Conservation (phyloP, 2,113 vertebrate genomes). For the Arenaria interpres region DNA sequence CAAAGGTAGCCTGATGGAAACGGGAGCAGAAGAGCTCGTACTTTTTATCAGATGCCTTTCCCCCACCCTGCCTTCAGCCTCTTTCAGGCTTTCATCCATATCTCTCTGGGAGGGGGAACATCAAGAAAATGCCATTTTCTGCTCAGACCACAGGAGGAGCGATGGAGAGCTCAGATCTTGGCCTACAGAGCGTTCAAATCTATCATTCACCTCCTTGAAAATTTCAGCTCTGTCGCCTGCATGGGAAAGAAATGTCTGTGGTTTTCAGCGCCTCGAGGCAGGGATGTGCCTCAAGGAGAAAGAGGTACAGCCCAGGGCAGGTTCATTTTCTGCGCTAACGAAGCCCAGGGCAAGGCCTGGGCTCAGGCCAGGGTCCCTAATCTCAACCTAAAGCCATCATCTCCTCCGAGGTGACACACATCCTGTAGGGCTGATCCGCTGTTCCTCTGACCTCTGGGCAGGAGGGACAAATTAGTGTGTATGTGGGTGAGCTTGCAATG, state of each 20-base stretch:
- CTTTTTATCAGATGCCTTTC: neutral
- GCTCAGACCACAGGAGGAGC: neutral
- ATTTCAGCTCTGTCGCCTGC: neutral
- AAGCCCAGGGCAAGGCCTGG: neutral
- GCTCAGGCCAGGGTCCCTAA: neutral
- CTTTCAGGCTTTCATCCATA: neutral
- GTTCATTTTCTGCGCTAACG: neutral
- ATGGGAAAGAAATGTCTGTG: no score
- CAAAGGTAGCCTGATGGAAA: neutral
- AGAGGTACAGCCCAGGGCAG: neutral
- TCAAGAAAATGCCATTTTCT: neutral
- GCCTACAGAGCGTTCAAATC: neutral
- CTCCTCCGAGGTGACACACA: neutral
- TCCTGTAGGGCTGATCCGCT: neutral
- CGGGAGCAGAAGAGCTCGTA: neutral
- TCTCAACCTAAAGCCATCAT: neutral
- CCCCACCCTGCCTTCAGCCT: neutral
- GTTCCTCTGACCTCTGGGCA: neutral
- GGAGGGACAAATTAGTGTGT: no score
- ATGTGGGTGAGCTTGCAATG: no score
- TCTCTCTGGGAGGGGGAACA: neutral
- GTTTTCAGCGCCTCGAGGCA: no score
- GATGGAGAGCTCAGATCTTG: neutral
- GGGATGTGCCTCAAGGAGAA: neutral
- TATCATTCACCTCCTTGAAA: neutral